Conservation (phyloP, 2,797 vertebrate genomes). For the Syngnathus rostellatus region DNA sequence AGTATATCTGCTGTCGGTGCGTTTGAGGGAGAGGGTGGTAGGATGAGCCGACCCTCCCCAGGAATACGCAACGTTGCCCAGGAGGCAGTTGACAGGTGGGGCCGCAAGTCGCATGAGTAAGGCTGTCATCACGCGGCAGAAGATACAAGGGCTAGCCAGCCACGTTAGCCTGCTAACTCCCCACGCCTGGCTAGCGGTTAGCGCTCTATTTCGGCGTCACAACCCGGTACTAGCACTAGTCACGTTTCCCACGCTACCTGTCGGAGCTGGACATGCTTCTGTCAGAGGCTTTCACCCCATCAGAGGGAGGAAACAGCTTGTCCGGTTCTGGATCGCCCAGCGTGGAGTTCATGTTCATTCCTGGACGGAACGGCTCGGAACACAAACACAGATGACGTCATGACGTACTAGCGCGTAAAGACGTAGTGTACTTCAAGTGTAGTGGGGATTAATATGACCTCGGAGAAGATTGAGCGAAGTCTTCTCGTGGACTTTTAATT, state of each 20-base stretch:
- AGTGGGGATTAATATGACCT: not conserved
- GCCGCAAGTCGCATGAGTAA: conserved; percentile 69
- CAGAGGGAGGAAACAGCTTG: conserved; percentile 10
- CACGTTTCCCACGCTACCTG: conserved; percentile 44
- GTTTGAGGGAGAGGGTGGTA: conserved; percentile 61
- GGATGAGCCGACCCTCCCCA: conserved; percentile 47
- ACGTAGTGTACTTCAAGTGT: not conserved
- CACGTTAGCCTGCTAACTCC: not conserved
- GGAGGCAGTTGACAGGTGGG: conserved; percentile 35
- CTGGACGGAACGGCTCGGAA: conserved; percentile 28
- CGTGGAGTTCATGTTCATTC: conserved; percentile 47
- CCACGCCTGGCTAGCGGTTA: not conserved
- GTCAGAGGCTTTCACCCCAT: conserved; percentile 39
- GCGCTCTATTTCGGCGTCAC: not conserved
- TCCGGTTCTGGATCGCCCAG: conserved; percentile 18
- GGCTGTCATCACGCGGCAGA: conserved; percentile 71
- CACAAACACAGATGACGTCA: conserved; percentile 38
- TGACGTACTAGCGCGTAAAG: conserved; percentile 28
- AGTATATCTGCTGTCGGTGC: conserved; percentile 59
- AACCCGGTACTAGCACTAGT: not conserved
- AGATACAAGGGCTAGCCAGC: conserved; percentile 17
- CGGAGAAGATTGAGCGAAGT: not conserved
- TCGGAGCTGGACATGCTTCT: conserved; percentile 49
- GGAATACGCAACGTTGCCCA: conserved; percentile 69
- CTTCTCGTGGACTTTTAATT: not conserved